phyloP scores from a whole-genome alignment of 2,113 vertebrate genomes.

The Chrysochloris asiatica region DNA sequence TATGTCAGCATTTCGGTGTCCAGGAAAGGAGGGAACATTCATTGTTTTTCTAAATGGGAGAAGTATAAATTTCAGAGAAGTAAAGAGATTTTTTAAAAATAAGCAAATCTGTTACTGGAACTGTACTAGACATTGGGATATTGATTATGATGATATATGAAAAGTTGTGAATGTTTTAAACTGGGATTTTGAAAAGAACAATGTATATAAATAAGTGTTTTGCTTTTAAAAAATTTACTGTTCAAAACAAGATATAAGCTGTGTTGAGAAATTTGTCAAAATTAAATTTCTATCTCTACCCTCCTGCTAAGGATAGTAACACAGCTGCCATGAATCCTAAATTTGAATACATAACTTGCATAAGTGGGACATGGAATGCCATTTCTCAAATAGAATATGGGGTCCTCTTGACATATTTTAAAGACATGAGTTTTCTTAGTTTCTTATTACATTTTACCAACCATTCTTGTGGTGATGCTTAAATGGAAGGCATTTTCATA shows the following conservation, averaged over 20 bases:
- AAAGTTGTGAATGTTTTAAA: conserved; percentile 52
- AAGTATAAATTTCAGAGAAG: conserved; percentile 35
- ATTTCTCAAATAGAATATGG: conserved; percentile 12
- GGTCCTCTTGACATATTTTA: not conserved
- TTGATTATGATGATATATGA: conserved; percentile 48
- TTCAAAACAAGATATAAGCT: conserved; percentile 61
- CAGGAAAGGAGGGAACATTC: not conserved
- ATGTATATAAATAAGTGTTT: conserved; percentile 57
- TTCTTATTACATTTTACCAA: not conserved
- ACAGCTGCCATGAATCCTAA: conserved; percentile 63
- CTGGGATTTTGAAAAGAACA: conserved; percentile 54
- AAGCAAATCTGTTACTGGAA: conserved; percentile 23
- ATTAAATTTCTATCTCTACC: conserved; percentile 56
- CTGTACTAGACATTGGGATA: not conserved
- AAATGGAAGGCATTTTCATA: not conserved
- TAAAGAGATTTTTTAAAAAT: not conserved
- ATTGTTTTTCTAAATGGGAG: conserved; percentile 52
- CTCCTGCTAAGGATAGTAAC: conserved; percentile 62
- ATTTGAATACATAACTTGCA: conserved; percentile 49
- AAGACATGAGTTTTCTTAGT: conserved; percentile 32
- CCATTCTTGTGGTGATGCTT: not conserved
- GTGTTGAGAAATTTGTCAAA: conserved; percentile 65
- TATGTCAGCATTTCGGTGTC: not conserved
- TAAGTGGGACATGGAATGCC: conserved; percentile 17
- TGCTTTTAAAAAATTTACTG: conserved; percentile 70